A percentile compares a stretch with the other conserved stretches of the same genome.
Evolutionary conservation across 2,888 invertebrate genomes (phyloP).

Genomic region (Euplexia lucipara): DNA sequence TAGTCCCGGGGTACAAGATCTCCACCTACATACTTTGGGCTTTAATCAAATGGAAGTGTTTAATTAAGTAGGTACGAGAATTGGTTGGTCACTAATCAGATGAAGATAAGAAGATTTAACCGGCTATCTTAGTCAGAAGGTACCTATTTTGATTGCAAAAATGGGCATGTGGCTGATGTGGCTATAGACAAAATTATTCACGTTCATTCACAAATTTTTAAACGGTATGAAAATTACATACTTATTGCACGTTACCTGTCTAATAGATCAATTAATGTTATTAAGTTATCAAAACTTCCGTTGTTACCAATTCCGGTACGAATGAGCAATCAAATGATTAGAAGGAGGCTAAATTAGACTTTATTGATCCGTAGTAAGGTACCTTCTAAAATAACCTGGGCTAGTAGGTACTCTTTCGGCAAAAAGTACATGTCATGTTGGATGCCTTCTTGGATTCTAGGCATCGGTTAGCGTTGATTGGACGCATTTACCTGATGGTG

Average conservation of each 20-base stretch:
- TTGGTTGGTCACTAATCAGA: no score
- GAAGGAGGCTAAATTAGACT: slow-evolving; percentile 11
- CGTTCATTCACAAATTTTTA: not conserved
- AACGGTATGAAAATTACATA: slow-evolving; percentile 20
- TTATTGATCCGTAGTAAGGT: not conserved
- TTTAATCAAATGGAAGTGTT: no score
- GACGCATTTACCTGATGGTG: no score
- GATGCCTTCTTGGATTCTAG: no score
- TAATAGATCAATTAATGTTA: slow-evolving; percentile 44
- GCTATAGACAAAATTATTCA: not conserved
- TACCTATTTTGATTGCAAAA: no score
- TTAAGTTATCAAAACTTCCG: slow-evolving; percentile 44
- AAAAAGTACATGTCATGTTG: not conserved
- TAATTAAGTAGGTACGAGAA: no score
- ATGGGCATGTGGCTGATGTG: no score
- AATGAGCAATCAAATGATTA: slow-evolving; percentile 19
- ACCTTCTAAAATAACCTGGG: not conserved
- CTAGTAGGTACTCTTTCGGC: not conserved
- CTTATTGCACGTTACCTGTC: slow-evolving; percentile 15
- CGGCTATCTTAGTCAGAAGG: no score
- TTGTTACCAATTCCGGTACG: slow-evolving; percentile 20
- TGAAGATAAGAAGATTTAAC: no score
- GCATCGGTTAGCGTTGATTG: no score
- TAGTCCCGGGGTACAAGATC: no score
- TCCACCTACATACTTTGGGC: no score